A percentile compares a stretch with the other conserved stretches of the same genome.
Conservation (phyloP, 1,140 invertebrate species). For the Trichonephila clavipes region DNA sequence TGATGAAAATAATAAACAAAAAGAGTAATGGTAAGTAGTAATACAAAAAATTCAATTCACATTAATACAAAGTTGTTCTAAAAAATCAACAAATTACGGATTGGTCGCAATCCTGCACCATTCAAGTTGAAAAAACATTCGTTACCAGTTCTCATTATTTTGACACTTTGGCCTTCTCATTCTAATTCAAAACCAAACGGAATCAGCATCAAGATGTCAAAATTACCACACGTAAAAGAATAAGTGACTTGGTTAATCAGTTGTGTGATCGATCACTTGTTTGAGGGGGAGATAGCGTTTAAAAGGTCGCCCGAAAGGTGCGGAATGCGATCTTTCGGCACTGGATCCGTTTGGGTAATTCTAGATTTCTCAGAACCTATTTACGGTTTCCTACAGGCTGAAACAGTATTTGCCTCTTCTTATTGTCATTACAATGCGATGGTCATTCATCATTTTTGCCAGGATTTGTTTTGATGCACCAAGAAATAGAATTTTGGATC, state of each 20-base stretch:
- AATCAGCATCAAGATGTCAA: constrained; percentile 29
- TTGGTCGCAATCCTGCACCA: no score
- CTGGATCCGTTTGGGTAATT: constrained; percentile 12
- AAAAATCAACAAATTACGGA: no score
- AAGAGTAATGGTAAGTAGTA: no score
- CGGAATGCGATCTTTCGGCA: constrained; percentile 16
- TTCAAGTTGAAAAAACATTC: no score
- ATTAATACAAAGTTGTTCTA: no score
- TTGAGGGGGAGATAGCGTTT: neutral
- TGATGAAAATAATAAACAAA: no score
- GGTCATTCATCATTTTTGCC: neutral
- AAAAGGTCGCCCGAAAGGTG: neutral
- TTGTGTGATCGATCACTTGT: constrained; percentile 1
- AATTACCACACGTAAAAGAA: constrained; percentile 16
- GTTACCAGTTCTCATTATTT: no score
- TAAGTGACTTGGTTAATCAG: constrained; percentile 11
- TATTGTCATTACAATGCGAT: neutral
- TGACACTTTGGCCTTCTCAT: neutral
- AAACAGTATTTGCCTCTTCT: constrained; percentile 2
- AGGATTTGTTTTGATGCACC: neutral
- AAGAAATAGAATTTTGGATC: no score
- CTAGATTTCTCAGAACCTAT: neutral
- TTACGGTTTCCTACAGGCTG: neutral
- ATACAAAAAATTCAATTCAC: no score
- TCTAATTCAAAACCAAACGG: neutral